Percentiles rank a stretch among this genome's conserved stretches.
Evolutionary conservation across 2,888 invertebrate genomes (phyloP).

Genomic region (Cosmorhoe ocellata): DNA sequence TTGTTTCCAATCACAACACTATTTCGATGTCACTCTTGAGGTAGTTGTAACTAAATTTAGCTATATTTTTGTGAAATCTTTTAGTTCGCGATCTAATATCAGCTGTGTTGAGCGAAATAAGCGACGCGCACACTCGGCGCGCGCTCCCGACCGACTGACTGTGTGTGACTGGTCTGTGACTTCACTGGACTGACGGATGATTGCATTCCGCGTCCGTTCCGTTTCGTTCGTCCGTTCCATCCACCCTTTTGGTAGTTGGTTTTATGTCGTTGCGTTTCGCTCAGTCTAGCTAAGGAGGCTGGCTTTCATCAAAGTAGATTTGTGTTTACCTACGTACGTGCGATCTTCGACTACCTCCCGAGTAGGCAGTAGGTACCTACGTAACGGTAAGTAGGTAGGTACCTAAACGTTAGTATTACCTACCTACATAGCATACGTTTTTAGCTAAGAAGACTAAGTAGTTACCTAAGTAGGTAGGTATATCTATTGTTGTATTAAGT

Average conservation of each 20-base stretch:
- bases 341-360: too few relatives aligned
- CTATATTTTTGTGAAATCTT: slow-evolving; percentile 44
- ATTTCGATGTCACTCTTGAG: slow-evolving; percentile 41
- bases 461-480: slow-evolving; percentile 1
- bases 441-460: too few relatives aligned
- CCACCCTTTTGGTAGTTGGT: slow-evolving; percentile 31
- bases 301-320: too few relatives aligned
- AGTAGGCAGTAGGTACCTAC: too few relatives aligned
- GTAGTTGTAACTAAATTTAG: slow-evolving; percentile 38
- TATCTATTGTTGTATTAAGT: too few relatives aligned
- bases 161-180: too few relatives aligned
- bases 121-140: slow-evolving; percentile 49
- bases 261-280: slow-evolving; percentile 30
- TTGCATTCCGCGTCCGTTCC: slow-evolving; percentile 43
- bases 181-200: slow-evolving; percentile 55
- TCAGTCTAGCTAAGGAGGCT: too few relatives aligned
- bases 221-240: slow-evolving; percentile 31
- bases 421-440: background rate
- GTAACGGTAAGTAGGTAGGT: slow-evolving; percentile 9
- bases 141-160: slow-evolving; percentile 66
- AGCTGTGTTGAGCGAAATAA: slow-evolving; percentile 48
- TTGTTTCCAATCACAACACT: slow-evolving; percentile 45
- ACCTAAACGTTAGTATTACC: slow-evolving; percentile 23
- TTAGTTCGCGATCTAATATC: slow-evolving; percentile 65
- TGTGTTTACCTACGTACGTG: too few relatives aligned